A percentile compares a stretch with the other conserved stretches of the same genome.
These are phyloP conservation scores for Chaunax sp. DNA, from an alignment of 2,797 vertebrate genomes.

Conservation along the genomic window DNA sequence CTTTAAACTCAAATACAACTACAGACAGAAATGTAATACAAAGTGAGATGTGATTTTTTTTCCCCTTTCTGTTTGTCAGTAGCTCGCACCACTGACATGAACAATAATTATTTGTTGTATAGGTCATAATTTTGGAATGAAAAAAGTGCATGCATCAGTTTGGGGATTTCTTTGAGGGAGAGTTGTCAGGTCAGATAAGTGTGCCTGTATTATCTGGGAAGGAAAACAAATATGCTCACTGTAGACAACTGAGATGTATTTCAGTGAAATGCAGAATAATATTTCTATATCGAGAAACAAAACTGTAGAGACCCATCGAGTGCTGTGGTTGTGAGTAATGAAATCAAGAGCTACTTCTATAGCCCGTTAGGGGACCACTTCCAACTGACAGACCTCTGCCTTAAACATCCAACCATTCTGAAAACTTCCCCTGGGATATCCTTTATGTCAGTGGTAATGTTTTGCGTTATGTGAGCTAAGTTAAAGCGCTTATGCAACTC, in stretches of 20 bases:
- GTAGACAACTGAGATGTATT: conserved; percentile 32
- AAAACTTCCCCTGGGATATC: conserved; percentile 64
- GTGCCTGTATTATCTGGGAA: conserved; percentile 24
- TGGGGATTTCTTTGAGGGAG: conserved; percentile 10
- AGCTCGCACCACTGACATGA: not conserved
- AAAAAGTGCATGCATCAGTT: conserved; percentile 6
- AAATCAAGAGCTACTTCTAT: conserved; percentile 53
- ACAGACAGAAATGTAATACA: not conserved
- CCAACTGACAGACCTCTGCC: conserved; percentile 56
- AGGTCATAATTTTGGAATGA: not conserved
- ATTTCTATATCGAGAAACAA: conserved; percentile 26
- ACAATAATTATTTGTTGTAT: not conserved
- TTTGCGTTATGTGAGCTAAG: conserved; percentile 70
- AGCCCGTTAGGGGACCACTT: conserved; percentile 44
- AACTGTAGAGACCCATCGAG: conserved; percentile 2
- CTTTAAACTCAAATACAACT: conserved; percentile 14
- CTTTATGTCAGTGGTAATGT: conserved; percentile 68
- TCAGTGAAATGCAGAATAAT: conserved; percentile 52
- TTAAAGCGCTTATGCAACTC: conserved; percentile 78
- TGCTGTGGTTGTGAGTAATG: conserved; percentile 31
- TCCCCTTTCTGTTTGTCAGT: not conserved
- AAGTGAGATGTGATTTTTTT: not conserved
- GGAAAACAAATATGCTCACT: conserved; percentile 19
- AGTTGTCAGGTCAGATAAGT: conserved; percentile 17
- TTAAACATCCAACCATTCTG: conserved; percentile 53